Percentiles rank a stretch among this genome's conserved stretches.
phyloP scores from a whole-genome alignment of 2,113 vertebrate species.

The Stigmatopora nigra region DNA sequence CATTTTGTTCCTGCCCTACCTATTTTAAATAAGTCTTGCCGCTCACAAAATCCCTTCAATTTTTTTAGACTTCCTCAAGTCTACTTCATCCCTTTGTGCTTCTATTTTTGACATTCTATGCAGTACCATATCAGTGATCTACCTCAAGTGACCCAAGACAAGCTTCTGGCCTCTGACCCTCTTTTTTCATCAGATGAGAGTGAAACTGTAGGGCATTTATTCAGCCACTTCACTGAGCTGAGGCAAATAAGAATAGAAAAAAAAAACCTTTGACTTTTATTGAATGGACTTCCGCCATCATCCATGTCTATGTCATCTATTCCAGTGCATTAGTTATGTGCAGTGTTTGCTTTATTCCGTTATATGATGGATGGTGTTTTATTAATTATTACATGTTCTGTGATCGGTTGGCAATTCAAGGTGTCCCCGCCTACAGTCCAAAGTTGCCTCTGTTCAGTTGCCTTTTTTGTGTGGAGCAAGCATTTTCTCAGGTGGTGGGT shows the following conservation, averaged over 20 bases:
- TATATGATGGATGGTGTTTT: no score
- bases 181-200: constrained; percentile 28
- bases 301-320: no score
- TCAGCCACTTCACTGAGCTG: constrained; percentile 16
- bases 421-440: no score
- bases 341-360: no score
- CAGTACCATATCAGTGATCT: constrained; percentile 31
- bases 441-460: no score
- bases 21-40: constrained; percentile 18
- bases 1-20: constrained; percentile 44
- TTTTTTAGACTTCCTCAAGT: constrained; percentile 27
- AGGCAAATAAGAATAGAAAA: constrained; percentile 11
- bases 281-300: no score
- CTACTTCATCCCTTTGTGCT: constrained; percentile 30
- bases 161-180: constrained; percentile 25
- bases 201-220: constrained; percentile 28
- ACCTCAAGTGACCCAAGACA: constrained; percentile 39
- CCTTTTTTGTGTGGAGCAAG: no score
- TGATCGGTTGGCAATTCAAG: no score
- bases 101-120: constrained; percentile 35
- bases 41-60: constrained; percentile 22
- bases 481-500: no score
- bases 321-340: no score
- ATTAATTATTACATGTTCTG: no score
- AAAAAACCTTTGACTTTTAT: background rate